Conservation (phyloP, 2,888 invertebrate genomes). For the Coenonympha arcania region DNA sequence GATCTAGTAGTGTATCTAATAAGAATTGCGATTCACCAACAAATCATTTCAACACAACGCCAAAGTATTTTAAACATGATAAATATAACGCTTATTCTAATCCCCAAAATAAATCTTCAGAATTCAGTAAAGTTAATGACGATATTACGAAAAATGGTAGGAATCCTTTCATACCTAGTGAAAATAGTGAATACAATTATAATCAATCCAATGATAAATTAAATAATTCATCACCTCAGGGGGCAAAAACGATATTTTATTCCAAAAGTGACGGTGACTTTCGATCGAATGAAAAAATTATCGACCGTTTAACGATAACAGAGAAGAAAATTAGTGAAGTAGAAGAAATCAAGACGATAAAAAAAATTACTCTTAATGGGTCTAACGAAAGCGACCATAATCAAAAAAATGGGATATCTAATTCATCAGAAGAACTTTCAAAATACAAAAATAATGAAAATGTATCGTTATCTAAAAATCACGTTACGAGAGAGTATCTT, state of each 20-base stretch:
- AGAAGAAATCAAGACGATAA: slow-evolving; percentile 68
- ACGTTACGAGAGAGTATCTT: slow-evolving; percentile 11
- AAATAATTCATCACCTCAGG: slow-evolving; percentile 43
- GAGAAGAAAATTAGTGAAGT: slow-evolving; percentile 49
- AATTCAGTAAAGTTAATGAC: slow-evolving; percentile 40
- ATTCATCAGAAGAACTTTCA: slow-evolving; percentile 5
- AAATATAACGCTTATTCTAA: slow-evolving; percentile 37
- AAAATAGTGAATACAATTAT: slow-evolving; percentile 51
- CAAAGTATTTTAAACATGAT: slow-evolving; percentile 34
- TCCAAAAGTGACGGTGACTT: slow-evolving; percentile 59
- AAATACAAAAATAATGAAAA: slow-evolving; percentile 7
- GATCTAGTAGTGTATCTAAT: slow-evolving; percentile 45
- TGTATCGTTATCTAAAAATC: neutral
- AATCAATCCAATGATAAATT: slow-evolving; percentile 41
- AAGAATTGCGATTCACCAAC: slow-evolving; percentile 40
- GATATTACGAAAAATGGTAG: slow-evolving; percentile 36
- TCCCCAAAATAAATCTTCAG: slow-evolving; percentile 36
- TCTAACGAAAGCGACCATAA: slow-evolving; percentile 36
- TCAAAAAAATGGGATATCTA: slow-evolving; percentile 8
- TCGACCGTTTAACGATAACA: slow-evolving; percentile 54
- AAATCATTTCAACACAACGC: slow-evolving; percentile 10
- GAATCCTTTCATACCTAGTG: slow-evolving; percentile 55
- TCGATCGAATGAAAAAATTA: slow-evolving; percentile 52
- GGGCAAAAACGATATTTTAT: slow-evolving; percentile 43
- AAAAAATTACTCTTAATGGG: slow-evolving; percentile 62